Evolutionary conservation across 1,140 invertebrate species (phyloP).

Genomic region (Meloidogyne floridensis): DNA sequence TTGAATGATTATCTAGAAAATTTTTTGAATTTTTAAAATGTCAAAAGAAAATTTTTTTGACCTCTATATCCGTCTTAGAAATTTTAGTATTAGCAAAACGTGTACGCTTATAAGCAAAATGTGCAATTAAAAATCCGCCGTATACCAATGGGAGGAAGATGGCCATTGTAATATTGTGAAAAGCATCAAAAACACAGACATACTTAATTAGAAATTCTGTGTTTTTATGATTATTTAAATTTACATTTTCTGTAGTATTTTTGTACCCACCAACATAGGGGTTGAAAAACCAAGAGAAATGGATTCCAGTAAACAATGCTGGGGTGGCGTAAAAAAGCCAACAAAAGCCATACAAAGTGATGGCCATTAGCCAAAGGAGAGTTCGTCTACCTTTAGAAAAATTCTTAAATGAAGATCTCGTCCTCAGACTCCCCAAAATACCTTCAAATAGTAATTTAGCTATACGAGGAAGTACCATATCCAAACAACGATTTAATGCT

Average conservation of each 20-base stretch:
- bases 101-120: too few relatives aligned
- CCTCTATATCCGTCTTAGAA: too few relatives aligned
- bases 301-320: neutral
- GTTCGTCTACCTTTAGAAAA: neutral
- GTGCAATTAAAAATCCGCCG: too few relatives aligned
- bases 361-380: neutral
- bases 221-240: too few relatives aligned
- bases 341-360: neutral
- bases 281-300: slow-evolving; percentile 2
- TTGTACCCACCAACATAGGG: slow-evolving; percentile 10
- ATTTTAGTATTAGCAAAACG: too few relatives aligned
- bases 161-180: too few relatives aligned
- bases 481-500: slow-evolving; percentile 19
- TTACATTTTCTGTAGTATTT: neutral
- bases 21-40: too few relatives aligned
- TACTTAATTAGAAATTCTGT: too few relatives aligned
- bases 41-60: too few relatives aligned
- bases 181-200: too few relatives aligned
- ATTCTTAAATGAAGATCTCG: neutral
- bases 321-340: slow-evolving; percentile 19
- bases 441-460: slow-evolving; percentile 7
- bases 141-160: too few relatives aligned
- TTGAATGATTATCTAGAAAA: neutral
- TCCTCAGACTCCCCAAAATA: neutral
- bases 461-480: neutral